Evolutionary conservation across 2,888 invertebrate genomes (phyloP), one percentile per base, ranked within the genome.

Genomic region (Ophioninae sp.): DNA sequence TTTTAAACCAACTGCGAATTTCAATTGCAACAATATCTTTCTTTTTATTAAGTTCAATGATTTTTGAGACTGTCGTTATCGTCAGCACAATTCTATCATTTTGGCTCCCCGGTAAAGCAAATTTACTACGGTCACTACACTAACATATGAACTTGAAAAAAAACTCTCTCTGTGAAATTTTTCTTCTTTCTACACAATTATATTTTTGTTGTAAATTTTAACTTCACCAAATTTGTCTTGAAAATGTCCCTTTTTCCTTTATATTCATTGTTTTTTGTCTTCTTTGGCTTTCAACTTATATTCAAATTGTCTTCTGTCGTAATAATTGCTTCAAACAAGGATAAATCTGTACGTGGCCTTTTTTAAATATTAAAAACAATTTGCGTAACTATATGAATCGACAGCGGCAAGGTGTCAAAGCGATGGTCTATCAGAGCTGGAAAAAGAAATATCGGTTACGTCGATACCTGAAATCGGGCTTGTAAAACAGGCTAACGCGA

Each of bases 11-110:
- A 79, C 7, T 7, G 61, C 17, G 20, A 30, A 56, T 65, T 13
- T 64, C 5, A 8, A 50, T n/a, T 37, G 10, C 13, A 6, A 21
- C 56, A 68, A 44, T 50, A 30, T 70, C 0, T 13, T 44, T 21
- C 37, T 50, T 20, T 5, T n/a, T 50, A 2, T 7, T 13, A 68
- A 41, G 39, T 78, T 64, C 69, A 44, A 82, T 82, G 82, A 69
- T 69, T 75, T 74, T 64, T 0, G 65, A 75, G 8, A 70, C 10
- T 61, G 62, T 62, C 23, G 56, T 83, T 41, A n/a, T 56, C 10
- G 57, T 20, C 39, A 70, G 82, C 57, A 50, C 70, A 68, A 17
- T 57, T 44, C 8, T 78, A 17, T 64, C 21, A 30, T 13, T 74
- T 41, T 65, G 57, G 50, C 23, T 39, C 50, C 8, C 10, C 20